Conservation (phyloP, 2,113 vertebrate genomes). For the Pongo pygmaeus region DNA sequence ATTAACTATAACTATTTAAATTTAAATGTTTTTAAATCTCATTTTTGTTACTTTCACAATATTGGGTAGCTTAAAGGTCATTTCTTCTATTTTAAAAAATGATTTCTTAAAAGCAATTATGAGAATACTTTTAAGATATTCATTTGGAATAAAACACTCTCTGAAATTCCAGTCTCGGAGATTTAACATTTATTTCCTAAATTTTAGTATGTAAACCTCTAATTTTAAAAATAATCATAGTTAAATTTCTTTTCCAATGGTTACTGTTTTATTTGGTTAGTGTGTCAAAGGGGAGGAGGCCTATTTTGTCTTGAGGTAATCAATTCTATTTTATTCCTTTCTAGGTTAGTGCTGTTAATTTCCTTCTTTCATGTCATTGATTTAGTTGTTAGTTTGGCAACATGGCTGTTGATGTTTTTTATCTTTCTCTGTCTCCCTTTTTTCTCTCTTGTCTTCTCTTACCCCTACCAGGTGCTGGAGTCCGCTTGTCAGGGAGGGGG, state of each 20-base stretch:
- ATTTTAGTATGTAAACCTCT: neutral
- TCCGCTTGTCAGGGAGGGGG: slow-evolving; percentile 26
- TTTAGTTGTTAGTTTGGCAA: slow-evolving; percentile 56
- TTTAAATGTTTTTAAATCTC: neutral
- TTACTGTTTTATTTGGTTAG: neutral
- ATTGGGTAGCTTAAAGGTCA: neutral
- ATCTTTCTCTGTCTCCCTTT: slow-evolving; percentile 22
- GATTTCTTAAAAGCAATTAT: neutral
- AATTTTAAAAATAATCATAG: neutral
- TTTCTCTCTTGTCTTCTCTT: slow-evolving; percentile 9
- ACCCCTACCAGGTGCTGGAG: slow-evolving; percentile 4
- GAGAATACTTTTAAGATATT: neutral
- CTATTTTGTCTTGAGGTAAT: neutral
- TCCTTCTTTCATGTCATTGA: slow-evolving; percentile 4
- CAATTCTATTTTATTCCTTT: slow-evolving; percentile 21
- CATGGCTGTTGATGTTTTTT: slow-evolving; percentile 24
- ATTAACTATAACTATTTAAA: neutral
- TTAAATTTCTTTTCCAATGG: neutral
- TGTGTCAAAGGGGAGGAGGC: neutral
- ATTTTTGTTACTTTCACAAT: neutral
- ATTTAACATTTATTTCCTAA: neutral
- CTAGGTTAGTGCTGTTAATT: slow-evolving; percentile 17
- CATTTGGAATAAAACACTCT: slow-evolving; percentile 33
- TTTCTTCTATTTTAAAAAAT: neutral
- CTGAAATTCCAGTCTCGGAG: neutral